Base-by-base conservation (phyloP, 2,888 invertebrate genomes). In the Sminthurinus aureus region DNA sequence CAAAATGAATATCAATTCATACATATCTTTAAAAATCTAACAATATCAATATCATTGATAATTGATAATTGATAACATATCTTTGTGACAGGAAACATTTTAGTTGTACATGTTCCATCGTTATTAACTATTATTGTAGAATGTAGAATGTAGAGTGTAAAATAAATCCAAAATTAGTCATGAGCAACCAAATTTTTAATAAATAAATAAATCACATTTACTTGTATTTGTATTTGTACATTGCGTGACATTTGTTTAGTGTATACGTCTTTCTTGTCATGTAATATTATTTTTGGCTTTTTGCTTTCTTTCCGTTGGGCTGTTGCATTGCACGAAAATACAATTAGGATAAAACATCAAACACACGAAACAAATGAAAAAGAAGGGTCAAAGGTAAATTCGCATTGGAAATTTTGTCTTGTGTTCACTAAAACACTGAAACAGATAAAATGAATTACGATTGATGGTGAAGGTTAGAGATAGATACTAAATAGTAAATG, bases 81-180 rank as follows among this genome's bases (percentile, higher is more conserved):
- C 58, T 58, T 38, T 38, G 3, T 6, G 1, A 38, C 38, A 38
- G 6, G 3, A 58, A 6, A 58, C 58, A 58, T 58, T 2, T 6
- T 15, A 15, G 9, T 58, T 15, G 9, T 15, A 58, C 58, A 58
- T 15, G 2, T n/a, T n/a, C n/a, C n/a, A n/a, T n/a, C n/a, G n/a
- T 58, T 58, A 58, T 58, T 58, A n/a, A n/a, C n/a, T n/a, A n/a
- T n/a, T n/a, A n/a, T n/a, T 58, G 58, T 58, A 58, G 58, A 58
- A 11, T 58, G 2, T 2, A 58, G 9, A 2, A 58, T 58, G 58
- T 58, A 58, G 58, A 58, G 58, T 58, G 2, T 2, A 58, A 18
- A 2, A 58, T 58, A 58, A 58, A 58, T 58, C 1, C 58, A 58
- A 58, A 58, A 15, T 6, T 58, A 58, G 9, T 58, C 58, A 58